Evolutionary conservation across 1,140 invertebrate genomes (phyloP).

Genomic region (Yoshiicerus persimilis): DNA sequence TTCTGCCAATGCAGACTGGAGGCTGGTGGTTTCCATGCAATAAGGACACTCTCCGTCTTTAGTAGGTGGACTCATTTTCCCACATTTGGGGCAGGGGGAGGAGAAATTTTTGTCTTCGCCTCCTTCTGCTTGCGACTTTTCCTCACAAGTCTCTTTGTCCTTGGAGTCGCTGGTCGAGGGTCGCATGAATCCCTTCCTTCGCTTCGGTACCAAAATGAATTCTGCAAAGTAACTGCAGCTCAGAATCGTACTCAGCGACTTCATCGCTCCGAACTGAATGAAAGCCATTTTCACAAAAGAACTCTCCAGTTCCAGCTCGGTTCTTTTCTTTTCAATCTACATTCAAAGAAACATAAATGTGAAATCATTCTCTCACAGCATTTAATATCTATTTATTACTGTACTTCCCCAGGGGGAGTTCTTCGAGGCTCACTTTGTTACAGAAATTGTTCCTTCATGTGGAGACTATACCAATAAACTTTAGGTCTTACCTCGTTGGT

Average conservation of each 20-base stretch:
- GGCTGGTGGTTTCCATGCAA: conserved; percentile 29
- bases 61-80: conserved; percentile 22
- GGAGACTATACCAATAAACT: neutral
- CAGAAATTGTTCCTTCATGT: too few species aligned
- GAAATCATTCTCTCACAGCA: neutral
- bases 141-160: conserved; percentile 11
- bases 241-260: conserved; percentile 59
- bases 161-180: conserved; percentile 49
- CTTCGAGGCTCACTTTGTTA: too few species aligned
- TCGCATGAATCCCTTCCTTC: conserved; percentile 50
- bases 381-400: neutral
- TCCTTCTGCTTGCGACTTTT: neutral
- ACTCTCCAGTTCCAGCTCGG: conserved; percentile 40
- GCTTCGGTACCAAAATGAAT: conserved; percentile 60
- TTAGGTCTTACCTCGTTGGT: neutral
- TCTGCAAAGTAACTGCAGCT: conserved; percentile 60
- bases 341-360: neutral
- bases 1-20: conserved; percentile 41
- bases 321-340: conserved; percentile 43
- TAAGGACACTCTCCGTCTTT: conserved; percentile 35
- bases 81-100: conserved; percentile 37
- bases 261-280: conserved; percentile 63
- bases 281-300: conserved; percentile 55
- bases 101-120: neutral
- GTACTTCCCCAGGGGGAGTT: too few species aligned